Conservation (phyloP, 2,113 vertebrate genomes). For the Tylochromis polylepis region DNA sequence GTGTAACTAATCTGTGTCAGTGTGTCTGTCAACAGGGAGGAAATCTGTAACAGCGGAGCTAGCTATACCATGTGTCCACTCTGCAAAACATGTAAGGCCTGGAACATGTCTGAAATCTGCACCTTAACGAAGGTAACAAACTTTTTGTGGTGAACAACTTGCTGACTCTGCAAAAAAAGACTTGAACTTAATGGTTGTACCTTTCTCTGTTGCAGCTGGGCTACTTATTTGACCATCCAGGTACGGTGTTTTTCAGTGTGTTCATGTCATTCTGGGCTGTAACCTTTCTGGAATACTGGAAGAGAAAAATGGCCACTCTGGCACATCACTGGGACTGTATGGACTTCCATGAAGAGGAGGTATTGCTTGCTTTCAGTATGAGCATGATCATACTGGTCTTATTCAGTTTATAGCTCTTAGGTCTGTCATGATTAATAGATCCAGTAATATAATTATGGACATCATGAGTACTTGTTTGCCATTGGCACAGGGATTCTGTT, state of each 20-base stretch:
- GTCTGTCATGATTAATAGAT: background rate
- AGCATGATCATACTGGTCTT: background rate
- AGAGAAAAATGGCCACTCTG: slow-evolving; percentile 75
- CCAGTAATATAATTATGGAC: background rate
- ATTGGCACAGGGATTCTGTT: background rate
- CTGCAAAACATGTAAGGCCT: slow-evolving; percentile 73
- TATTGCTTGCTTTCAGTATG: background rate
- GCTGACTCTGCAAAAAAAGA: background rate
- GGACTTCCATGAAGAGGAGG: slow-evolving; percentile 80
- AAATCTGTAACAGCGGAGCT: slow-evolving; percentile 70
- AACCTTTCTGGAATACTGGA: slow-evolving; percentile 81
- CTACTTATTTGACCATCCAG: slow-evolving; percentile 78
- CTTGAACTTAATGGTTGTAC: background rate
- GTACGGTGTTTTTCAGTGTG: slow-evolving; percentile 78
- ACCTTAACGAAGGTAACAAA: slow-evolving; percentile 76
- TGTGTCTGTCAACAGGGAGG: slow-evolving; percentile 63
- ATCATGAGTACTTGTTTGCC: background rate
- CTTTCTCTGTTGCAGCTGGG: slow-evolving; percentile 62
- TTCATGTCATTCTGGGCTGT: slow-evolving; percentile 83
- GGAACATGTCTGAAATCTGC: slow-evolving; percentile 81
- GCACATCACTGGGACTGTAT: slow-evolving; percentile 81
- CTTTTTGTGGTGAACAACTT: background rate
- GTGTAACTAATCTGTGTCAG: background rate
- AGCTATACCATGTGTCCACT: slow-evolving; percentile 77
- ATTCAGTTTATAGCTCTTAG: background rate